These are phyloP conservation scores for Lutjanus campechanus DNA, from an alignment of 2,797 vertebrate genomes.

Conservation along the genomic window DNA sequence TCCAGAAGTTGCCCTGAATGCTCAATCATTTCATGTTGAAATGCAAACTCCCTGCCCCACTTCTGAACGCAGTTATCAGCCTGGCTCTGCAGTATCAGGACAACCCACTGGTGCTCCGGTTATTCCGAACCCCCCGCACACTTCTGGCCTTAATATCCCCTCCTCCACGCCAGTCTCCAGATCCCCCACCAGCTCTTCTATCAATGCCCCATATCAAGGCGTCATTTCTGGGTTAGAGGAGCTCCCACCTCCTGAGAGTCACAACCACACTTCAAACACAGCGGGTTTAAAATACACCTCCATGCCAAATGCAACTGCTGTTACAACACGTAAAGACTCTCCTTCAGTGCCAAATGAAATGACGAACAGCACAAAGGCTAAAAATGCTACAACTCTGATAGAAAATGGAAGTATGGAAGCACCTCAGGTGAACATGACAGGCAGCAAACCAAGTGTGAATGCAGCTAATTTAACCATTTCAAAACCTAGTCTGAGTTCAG, in stretches of 20 bases:
- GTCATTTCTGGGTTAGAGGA: constrained; percentile 31
- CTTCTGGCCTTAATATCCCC: constrained; percentile 46
- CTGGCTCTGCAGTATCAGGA: not conserved
- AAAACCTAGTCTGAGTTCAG: not conserved
- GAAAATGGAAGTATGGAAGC: not conserved
- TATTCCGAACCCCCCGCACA: constrained; percentile 32
- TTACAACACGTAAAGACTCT: constrained; percentile 4
- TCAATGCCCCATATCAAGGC: constrained; percentile 31
- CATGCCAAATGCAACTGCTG: constrained; percentile 26
- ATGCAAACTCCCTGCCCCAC: constrained; percentile 7
- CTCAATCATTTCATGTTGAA: constrained; percentile 15
- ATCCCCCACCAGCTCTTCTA: constrained; percentile 29
- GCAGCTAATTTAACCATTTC: not conserved
- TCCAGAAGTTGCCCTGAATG: not conserved
- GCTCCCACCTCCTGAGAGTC: constrained; percentile 1
- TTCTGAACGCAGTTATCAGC: constrained; percentile 13
- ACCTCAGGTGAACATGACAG: not conserved
- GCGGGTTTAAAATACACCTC: constrained; percentile 46
- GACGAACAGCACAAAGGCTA: constrained; percentile 14
- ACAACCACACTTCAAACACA: constrained; percentile 30
- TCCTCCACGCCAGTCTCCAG: constrained; percentile 7
- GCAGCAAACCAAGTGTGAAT: not conserved
- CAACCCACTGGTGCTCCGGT: constrained; percentile 11
- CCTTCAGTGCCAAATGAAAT: not conserved
- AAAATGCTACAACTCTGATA: constrained; percentile 2